Evolutionary conservation across 2,888 invertebrate genomes (phyloP), one percentile per base, ranked within the genome.

Genomic region (Coelopa pilipes): DNA sequence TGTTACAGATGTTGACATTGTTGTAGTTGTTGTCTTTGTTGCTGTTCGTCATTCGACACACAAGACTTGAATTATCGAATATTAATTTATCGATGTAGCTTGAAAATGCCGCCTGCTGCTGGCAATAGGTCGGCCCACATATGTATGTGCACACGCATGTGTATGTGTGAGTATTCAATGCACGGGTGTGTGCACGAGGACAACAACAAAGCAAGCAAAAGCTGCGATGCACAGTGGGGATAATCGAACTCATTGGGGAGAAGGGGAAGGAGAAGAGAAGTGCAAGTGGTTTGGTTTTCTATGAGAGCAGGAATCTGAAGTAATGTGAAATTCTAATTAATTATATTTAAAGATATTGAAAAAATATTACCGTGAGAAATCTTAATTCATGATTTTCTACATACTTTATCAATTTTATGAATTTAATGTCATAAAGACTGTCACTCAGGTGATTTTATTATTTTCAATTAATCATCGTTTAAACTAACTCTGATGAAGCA

Each of bases 21-120:
- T 7, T 34, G 34, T 34, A 4, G 34, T 34, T 34, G 34, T 34
- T 34, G 34, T 34, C 7, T 34, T 34, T 34, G 34, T 34, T 34
- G 34, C 7, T 34, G 34, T 7, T 34, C 34, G 34, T 34, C 34
- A 34, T 34, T 34, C 50, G 63, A 49, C 49, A 13, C 11, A 19
- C 50, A 63, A 53, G 72, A 53, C 73, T 76, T 67, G 65, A 77
- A 76, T 76, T 77, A 77, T 78, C 70, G 75, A 73, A 76, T 76
- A 74, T 75, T 76, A 76, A 75, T 76, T 71, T 76, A 77, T 76
- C 62, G 74, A 76, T 78, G 46, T 19, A 46, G 15, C n/a, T 53
- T 49, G 24, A 50, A 50, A 49, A 50, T 46, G 19, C 46, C 13
- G 57, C 46, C 21, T 55, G 19, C 17, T 69, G 57, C 19, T 59